These are phyloP conservation scores for Mantis religiosa DNA, from an alignment of 2,888 invertebrate genomes.

Conservation along the genomic window DNA sequence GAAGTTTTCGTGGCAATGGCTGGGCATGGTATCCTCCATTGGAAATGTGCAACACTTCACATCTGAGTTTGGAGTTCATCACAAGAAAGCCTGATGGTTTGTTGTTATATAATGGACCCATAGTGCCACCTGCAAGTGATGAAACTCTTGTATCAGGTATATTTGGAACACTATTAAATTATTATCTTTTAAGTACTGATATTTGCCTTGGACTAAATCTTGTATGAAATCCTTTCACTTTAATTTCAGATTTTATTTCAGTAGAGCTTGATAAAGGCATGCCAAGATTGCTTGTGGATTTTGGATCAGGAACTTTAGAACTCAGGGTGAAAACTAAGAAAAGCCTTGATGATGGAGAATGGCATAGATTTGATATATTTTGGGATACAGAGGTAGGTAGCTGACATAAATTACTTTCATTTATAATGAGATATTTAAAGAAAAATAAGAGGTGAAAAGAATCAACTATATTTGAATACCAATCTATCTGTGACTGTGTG, in stretches of 20 bases:
- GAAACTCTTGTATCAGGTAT: constrained; percentile 40
- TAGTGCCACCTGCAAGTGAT: constrained; percentile 45
- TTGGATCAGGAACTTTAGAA: constrained; percentile 51
- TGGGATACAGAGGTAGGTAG: constrained; percentile 47
- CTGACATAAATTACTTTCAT: background rate
- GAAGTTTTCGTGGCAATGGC: constrained; percentile 53
- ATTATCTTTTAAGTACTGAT: background rate
- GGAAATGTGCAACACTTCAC: constrained; percentile 53
- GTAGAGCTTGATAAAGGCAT: constrained; percentile 52
- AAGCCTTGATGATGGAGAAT: constrained; percentile 53
- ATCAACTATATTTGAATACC: too few relatives aligned
- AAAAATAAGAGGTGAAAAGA: too few relatives aligned
- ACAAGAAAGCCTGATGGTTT: constrained; percentile 51
- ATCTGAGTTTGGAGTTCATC: constrained; percentile 55
- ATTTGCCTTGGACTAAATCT: background rate
- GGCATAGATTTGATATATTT: constrained; percentile 57
- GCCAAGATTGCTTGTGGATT: constrained; percentile 50
- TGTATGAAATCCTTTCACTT: background rate
- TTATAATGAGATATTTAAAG: too few relatives aligned
- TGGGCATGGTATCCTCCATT: constrained; percentile 59
- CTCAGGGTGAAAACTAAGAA: constrained; percentile 40
- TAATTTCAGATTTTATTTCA: constrained; percentile 50
- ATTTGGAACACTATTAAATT: background rate
- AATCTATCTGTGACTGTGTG: too few relatives aligned
- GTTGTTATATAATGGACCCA: constrained; percentile 58